A percentile compares a stretch with the other conserved stretches of the same genome.
phyloP scores from a whole-genome alignment of 2,888 invertebrate genomes.

The Parnassius orleans region DNA sequence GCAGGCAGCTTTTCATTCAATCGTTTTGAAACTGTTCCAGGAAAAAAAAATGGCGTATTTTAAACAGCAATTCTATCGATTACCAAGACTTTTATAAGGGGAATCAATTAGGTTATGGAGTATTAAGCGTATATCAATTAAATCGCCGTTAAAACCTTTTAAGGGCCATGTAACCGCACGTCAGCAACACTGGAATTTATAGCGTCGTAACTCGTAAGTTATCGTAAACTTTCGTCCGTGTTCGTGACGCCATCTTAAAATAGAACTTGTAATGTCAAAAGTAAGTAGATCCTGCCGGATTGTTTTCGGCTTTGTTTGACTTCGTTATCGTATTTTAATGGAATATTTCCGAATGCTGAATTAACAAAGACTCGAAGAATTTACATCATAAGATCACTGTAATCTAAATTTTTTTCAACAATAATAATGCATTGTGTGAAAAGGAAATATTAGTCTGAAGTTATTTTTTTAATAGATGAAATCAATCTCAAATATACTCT shows the following conservation, averaged over 20 bases:
- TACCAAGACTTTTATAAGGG: not conserved
- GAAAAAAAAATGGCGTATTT: not conserved
- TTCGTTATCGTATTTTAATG: conserved; percentile 42
- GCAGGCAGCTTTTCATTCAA: too few species aligned
- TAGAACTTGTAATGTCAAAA: conserved; percentile 43
- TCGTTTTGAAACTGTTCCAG: not conserved
- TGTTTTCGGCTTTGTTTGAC: conserved; percentile 46
- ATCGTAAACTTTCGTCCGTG: conserved; percentile 55
- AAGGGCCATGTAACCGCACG: conserved; percentile 50
- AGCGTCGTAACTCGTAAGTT: conserved; percentile 60
- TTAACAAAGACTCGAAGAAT: not conserved
- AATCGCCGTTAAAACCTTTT: conserved; percentile 53
- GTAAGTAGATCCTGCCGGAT: conserved; percentile 39
- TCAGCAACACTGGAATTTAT: conserved; percentile 59
- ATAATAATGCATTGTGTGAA: too few species aligned
- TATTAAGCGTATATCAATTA: conserved; percentile 54
- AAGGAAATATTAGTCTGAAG: too few species aligned
- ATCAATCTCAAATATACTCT: too few species aligned
- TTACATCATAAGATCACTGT: too few species aligned
- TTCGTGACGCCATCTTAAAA: conserved; percentile 61
- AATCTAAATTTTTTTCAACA: too few species aligned
- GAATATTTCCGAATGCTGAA: conserved; percentile 33
- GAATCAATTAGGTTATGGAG: conserved; percentile 24
- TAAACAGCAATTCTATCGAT: not conserved
- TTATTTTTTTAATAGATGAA: too few species aligned